Conservation (phyloP, 2,797 vertebrate species). For the Clamator glandarius region DNA sequence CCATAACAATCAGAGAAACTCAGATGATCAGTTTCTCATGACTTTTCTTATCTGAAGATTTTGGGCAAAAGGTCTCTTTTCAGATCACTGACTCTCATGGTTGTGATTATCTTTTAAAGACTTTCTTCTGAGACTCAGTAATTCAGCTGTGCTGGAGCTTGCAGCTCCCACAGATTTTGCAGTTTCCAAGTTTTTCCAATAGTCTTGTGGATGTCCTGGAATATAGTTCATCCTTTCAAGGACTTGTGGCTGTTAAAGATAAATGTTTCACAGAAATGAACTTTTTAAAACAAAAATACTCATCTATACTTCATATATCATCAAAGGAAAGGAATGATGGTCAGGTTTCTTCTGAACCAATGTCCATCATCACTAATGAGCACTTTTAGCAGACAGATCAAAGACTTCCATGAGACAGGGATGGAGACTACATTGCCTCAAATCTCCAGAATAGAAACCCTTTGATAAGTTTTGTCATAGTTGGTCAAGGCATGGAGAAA, state of each 20-base stretch:
- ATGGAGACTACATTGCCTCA: not conserved
- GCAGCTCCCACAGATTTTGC: not conserved
- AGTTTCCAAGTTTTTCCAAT: not conserved
- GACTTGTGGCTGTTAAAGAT: not conserved
- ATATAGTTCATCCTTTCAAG: not conserved
- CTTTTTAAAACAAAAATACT: not conserved
- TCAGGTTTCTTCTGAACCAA: not conserved
- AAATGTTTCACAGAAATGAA: not conserved
- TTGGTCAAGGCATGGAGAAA: not conserved
- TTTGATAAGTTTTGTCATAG: constrained; percentile 6
- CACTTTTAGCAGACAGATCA: not conserved
- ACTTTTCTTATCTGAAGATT: not conserved
- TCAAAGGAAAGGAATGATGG: not conserved
- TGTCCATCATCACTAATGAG: not conserved
- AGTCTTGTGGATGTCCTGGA: not conserved
- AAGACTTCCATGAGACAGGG: not conserved
- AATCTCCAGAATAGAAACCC: not conserved
- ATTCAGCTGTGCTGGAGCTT: not conserved
- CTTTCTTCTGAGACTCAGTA: not conserved
- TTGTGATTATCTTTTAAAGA: not conserved
- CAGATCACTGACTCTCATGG: not conserved
- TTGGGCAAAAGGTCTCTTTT: not conserved
- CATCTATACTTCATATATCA: not conserved
- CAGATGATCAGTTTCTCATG: not conserved
- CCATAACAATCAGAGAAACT: not conserved